These are phyloP conservation scores for Passer domesticus DNA, from an alignment of 2,113 vertebrate species.

Conservation along the genomic window DNA sequence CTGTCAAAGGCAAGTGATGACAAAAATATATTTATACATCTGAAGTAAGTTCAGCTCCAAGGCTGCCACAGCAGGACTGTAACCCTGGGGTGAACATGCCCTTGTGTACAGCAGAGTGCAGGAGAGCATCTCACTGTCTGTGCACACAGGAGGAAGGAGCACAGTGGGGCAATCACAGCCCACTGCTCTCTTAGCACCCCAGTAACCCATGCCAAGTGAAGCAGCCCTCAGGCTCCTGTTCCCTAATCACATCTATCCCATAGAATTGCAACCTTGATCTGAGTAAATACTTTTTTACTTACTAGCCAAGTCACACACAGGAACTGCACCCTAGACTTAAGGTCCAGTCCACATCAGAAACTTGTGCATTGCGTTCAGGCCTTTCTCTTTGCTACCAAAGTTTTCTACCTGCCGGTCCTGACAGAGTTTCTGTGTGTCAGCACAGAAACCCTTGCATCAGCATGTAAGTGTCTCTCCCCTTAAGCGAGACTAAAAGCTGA, in stretches of 20 bases:
- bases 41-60: not conserved
- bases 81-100: rapidly evolving
- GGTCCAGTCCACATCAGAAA: not conserved
- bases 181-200: not conserved
- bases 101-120: not conserved
- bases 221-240: not conserved
- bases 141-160: rapidly evolving
- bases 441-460: not conserved
- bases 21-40: not conserved
- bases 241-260: not conserved
- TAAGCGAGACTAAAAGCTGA: not conserved
- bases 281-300: not conserved
- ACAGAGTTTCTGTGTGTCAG: not conserved
- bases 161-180: rapidly evolving
- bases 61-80: not conserved
- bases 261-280: not conserved
- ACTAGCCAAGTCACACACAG: not conserved
- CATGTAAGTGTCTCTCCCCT: not conserved
- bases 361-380: rapidly evolving
- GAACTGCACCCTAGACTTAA: not conserved
- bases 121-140: not conserved
- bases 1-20: not conserved
- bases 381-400: not conserved
- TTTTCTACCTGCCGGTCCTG: not conserved
- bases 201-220: rapidly evolving